These are phyloP conservation scores for Pelmatolapia mariae DNA, from an alignment of 2,113 vertebrate genomes.

Conservation along the genomic window DNA sequence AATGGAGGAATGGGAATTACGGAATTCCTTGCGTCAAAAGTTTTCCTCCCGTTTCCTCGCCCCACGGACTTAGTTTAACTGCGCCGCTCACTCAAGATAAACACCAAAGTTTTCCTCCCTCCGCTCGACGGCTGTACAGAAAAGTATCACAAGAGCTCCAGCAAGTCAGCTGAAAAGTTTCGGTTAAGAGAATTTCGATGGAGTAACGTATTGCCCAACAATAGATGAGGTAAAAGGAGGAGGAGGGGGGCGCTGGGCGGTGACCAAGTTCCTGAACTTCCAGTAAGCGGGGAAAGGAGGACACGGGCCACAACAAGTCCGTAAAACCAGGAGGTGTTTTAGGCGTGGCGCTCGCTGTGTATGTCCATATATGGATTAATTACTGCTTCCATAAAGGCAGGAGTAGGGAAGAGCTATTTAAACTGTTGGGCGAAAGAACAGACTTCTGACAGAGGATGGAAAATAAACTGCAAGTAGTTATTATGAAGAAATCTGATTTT, in stretches of 20 bases:
- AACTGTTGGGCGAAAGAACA: neutral
- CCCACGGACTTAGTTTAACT: neutral
- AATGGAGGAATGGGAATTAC: slow-evolving; percentile 71
- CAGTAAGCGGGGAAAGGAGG: slow-evolving; percentile 32
- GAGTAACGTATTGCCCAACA: slow-evolving; percentile 53
- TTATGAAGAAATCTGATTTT: neutral
- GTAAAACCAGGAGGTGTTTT: slow-evolving; percentile 17
- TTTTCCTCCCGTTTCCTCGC: slow-evolving; percentile 41
- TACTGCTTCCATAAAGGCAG: neutral
- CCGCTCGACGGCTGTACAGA: neutral
- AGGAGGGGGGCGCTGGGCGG: slow-evolving; percentile 36
- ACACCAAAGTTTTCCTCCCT: fast-evolving
- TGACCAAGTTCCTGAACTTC: slow-evolving; percentile 61
- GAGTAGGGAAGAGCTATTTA: neutral
- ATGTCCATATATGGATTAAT: slow-evolving; percentile 61
- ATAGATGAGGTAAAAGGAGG: slow-evolving; percentile 21
- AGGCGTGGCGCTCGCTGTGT: slow-evolving; percentile 28
- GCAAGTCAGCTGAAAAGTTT: slow-evolving; percentile 35
- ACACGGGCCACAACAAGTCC: slow-evolving; percentile 33
- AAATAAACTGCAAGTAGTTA: neutral
- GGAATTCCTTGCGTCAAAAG: slow-evolving; percentile 53
- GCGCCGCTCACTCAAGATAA: neutral
- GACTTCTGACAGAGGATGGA: neutral
- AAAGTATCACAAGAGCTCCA: neutral
- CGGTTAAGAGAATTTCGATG: slow-evolving; percentile 39